Base-by-base conservation (phyloP, 1,140 invertebrate genomes). In the Halotydeus destructor region DNA sequence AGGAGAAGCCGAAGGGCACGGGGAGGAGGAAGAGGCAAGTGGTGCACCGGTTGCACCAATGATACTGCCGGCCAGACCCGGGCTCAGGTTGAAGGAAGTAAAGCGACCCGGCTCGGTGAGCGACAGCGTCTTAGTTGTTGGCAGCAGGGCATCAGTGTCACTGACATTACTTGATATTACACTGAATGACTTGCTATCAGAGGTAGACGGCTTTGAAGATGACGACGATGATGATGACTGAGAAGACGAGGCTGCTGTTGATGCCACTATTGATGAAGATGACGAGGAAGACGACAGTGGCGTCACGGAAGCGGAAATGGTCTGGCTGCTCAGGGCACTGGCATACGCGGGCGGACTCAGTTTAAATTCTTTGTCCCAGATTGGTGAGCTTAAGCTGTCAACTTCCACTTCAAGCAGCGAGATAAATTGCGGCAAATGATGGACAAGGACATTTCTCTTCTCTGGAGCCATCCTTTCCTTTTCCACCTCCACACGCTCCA, bases 311-410 rank as follows among this genome's bases (percentile, higher is more conserved):
- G 21, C 25, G 23, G 37, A 40, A 40, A 25, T 33, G n/a, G 21
- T 33, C 22, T 34, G 5, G 5, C 14, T 5, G 14, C 14, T 16
- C 8, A 9, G 14, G 8, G 33, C 14, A 30, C 22, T 42, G 14
- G 45, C 22, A 19, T 34, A 33, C 8, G 69, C 61, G 2, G 77
- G 75, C 3, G 70, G 67, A 36, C 67, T 65, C 49, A 74, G 75
- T 51, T 78, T 78, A 52, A 82, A 88, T 22, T 86, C 78, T 0
- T 75, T 71, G 62, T 93, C 80, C 84, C 85, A 94, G 43, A 93
- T 89, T 0, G 83, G 83, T 0, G 85, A 91, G 49, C 69, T 75
- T 24, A 72, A 64, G 14, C 75, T 72, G 57, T 84, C 79, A 30
- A 93, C 74, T 55, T 93, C 85, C 42, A 77, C 72, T 54, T 89